A percentile compares a stretch with the other conserved stretches of the same genome.
These are phyloP conservation scores for Acheta domesticus DNA, from an alignment of 2,888 invertebrate species.

Conservation along the genomic window DNA sequence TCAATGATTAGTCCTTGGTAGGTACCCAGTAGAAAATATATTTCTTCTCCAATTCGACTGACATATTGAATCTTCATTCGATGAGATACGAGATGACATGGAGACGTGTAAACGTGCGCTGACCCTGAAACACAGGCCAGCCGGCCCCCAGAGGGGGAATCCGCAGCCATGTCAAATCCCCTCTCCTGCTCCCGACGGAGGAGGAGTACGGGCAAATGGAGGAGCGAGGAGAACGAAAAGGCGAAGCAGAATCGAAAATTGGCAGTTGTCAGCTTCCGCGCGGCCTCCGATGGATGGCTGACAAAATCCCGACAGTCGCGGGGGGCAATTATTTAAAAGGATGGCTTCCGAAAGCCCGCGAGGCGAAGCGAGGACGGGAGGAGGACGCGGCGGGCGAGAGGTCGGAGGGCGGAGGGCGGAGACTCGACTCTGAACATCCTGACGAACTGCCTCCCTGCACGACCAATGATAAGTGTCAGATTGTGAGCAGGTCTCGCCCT, in stretches of 20 bases:
- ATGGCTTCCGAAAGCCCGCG: constrained; percentile 5
- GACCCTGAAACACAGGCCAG: no score
- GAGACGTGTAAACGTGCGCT: no score
- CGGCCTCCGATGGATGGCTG: constrained; percentile 33
- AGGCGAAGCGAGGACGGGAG: constrained; percentile 7
- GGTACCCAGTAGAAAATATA: no score
- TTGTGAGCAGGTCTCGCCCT: constrained; percentile 33
- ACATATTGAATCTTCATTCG: no score
- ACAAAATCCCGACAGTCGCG: constrained; percentile 33
- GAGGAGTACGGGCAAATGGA: background rate
- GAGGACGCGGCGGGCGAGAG: background rate
- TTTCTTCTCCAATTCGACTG: no score
- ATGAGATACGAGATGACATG: no score
- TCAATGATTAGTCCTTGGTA: no score
- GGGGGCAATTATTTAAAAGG: constrained; percentile 36
- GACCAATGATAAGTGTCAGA: constrained; percentile 35
- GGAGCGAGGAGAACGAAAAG: constrained; percentile 4
- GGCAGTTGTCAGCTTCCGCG: constrained; percentile 33
- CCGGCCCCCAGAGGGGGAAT: no score
- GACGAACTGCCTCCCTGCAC: constrained; percentile 25
- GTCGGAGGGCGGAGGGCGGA: no score
- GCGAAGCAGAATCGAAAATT: constrained; percentile 29
- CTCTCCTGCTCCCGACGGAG: no score
- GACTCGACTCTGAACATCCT: constrained; percentile 18
- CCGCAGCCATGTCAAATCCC: no score